Evolutionary conservation across 2,888 invertebrate genomes (phyloP), one percentile per base, ranked within the genome.

Genomic region (Euclidia mi): DNA sequence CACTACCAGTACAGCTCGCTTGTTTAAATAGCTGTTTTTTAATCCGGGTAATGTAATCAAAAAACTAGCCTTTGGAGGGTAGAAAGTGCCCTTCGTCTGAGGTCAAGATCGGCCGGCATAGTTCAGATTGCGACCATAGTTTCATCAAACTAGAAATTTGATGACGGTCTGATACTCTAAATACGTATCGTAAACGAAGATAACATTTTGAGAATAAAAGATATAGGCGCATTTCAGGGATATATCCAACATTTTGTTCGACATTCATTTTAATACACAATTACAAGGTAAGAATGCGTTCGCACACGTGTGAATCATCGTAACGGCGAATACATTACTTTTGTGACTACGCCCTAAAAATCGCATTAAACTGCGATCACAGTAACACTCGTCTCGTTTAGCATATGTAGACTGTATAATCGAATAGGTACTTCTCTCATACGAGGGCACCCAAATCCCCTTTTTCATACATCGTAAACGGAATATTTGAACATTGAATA

Each of bases 391-490:
- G 57, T 56, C 64, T 71, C 71, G 55, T 67, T 79, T 60, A 75
- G 65, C 87, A 86, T 88, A 87, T 84, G 85, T 76, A 68, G 76
- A 75, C 81, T 79, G 76, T 79, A 82, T 80, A 81, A 82, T 81
- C 77, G 79, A 79, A 82, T 82, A 75, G 82, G 71, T 67, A 73
- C 77, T 82, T 85, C 79, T 79, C 78, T 71, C 80, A 76, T 79
- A 78, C 77, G 76, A 79, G 71, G 72, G 66, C 69, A 71, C 73
- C 74, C 61, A 79, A 84, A 84, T 83, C 80, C 81, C 77, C 76
- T 82, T 88, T 87, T 87, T 87, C 84, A 76, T 83, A 82, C 81
- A 79, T 85, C 88, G 85, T 88, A 88, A 88, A 88, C 70, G 74
- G 71, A 57, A 77, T 73, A 81, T 84, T 81, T 76, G 74, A 69